phyloP scores from a whole-genome alignment of 2,797 vertebrate species.

The Poeciliopsis presidionis region DNA sequence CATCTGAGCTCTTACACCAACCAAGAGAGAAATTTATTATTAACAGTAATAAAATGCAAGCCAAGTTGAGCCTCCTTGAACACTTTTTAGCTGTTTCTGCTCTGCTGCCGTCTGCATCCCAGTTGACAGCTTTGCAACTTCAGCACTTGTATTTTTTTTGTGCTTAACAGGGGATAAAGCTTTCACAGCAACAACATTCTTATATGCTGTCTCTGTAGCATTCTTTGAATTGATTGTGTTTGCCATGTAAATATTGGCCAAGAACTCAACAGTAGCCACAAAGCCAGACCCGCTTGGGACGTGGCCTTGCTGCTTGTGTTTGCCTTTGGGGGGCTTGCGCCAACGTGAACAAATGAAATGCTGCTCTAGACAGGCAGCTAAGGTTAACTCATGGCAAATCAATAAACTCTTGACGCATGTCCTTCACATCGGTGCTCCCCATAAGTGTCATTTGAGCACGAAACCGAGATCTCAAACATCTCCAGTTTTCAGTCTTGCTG shows the following conservation, averaged over 20 bases:
- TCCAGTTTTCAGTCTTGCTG: constrained; percentile 28
- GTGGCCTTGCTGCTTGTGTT: constrained; percentile 65
- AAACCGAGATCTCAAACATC: constrained; percentile 2
- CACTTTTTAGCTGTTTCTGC: constrained; percentile 8
- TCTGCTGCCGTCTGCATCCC: constrained; percentile 23
- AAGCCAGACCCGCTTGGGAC: constrained; percentile 45
- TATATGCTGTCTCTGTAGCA: constrained; percentile 29
- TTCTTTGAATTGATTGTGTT: constrained; percentile 51
- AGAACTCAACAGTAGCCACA: constrained; percentile 44
- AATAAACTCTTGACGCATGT: constrained; percentile 44
- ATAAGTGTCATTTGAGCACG: constrained; percentile 13
- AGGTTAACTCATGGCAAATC: constrained; percentile 55
- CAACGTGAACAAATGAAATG: constrained; percentile 52
- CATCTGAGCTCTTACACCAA: constrained; percentile 15
- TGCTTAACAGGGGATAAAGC: constrained; percentile 11
- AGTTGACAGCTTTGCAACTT: constrained; percentile 4
- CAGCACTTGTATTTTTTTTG: constrained; percentile 1
- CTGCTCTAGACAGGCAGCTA: constrained; percentile 26
- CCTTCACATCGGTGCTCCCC: constrained; percentile 2
- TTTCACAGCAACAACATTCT: constrained; percentile 31
- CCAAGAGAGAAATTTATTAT: not conserved
- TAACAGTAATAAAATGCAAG: not conserved
- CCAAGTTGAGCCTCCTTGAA: constrained; percentile 5
- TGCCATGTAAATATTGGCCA: constrained; percentile 72
- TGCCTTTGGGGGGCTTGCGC: constrained; percentile 57